Evolutionary conservation across 2,888 invertebrate genomes (phyloP).

Genomic region (Aplocera efformata): DNA sequence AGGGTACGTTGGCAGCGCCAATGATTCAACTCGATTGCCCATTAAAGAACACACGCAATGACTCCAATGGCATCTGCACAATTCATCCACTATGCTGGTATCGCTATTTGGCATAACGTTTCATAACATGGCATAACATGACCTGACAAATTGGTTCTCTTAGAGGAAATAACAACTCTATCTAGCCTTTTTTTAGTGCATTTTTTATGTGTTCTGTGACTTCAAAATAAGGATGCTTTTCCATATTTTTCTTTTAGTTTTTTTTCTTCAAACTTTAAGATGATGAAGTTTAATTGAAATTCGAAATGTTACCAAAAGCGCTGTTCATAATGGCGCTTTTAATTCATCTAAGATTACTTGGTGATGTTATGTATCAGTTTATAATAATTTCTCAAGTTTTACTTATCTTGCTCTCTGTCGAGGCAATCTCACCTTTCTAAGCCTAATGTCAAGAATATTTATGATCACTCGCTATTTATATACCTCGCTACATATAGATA

Average conservation of each 20-base stretch:
- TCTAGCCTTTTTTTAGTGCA: too few species aligned
- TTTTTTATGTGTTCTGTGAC: too few species aligned
- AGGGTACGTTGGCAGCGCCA: constrained; percentile 27
- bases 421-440: constrained; percentile 7
- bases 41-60: constrained; percentile 15
- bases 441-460: constrained; percentile 5
- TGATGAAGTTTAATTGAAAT: too few species aligned
- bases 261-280: too few species aligned
- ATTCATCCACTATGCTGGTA: constrained; percentile 17
- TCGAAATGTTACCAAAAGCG: too few species aligned
- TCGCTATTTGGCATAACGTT: constrained; percentile 13
- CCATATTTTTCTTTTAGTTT: too few species aligned
- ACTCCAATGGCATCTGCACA: constrained; percentile 15
- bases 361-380: too few species aligned
- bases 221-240: too few species aligned
- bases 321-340: too few species aligned
- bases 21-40: constrained; percentile 25
- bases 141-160: constrained; percentile 9
- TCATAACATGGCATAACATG: too few species aligned
- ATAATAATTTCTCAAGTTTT: constrained; percentile 4
- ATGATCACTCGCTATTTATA: constrained; percentile 13
- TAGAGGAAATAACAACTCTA: background rate
- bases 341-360: too few species aligned
- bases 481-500: constrained; percentile 7
- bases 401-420: background rate